Evolutionary conservation across 2,888 invertebrate species (phyloP).

Genomic region (Lapara coniferarum): DNA sequence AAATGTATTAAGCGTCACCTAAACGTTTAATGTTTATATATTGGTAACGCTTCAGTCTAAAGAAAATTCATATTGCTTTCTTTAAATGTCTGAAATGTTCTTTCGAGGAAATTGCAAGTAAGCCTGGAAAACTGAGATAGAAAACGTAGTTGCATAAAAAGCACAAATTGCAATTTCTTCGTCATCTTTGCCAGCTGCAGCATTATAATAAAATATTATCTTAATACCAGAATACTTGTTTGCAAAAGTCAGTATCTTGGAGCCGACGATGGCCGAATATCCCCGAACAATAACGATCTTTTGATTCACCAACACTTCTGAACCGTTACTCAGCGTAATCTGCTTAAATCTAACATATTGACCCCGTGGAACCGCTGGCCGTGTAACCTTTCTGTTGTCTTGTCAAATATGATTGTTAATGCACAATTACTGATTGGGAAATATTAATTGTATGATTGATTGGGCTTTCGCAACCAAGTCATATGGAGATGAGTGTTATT

Average conservation of each 20-base stretch:
- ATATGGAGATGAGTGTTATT: background rate
- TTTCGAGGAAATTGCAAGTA: too few species aligned
- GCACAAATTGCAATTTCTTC: too few species aligned
- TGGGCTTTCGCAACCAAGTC: background rate
- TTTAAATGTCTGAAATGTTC: too few species aligned
- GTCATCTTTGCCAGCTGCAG: too few species aligned
- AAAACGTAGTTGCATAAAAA: too few species aligned
- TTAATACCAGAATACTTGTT: background rate
- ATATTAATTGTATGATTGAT: background rate
- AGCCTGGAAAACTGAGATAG: too few species aligned
- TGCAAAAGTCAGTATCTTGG: background rate
- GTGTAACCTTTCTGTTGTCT: slow-evolving; percentile 17
- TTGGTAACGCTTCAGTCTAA: background rate
- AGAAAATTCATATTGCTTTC: too few species aligned
- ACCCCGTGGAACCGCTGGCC: slow-evolving; percentile 1
- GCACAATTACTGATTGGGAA: slow-evolving; percentile 5
- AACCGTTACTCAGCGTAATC: background rate
- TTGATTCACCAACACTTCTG: background rate
- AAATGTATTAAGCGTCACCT: slow-evolving; percentile 1
- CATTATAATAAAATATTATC: too few species aligned
- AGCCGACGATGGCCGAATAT: background rate
- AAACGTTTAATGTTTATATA: background rate
- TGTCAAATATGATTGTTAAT: slow-evolving; percentile 12
- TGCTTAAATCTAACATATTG: slow-evolving; percentile 4
- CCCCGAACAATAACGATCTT: slow-evolving; percentile 1